These are phyloP conservation scores for Puffinus mauretanicus DNA, from an alignment of 2,113 vertebrate genomes.

Conservation along the genomic window DNA sequence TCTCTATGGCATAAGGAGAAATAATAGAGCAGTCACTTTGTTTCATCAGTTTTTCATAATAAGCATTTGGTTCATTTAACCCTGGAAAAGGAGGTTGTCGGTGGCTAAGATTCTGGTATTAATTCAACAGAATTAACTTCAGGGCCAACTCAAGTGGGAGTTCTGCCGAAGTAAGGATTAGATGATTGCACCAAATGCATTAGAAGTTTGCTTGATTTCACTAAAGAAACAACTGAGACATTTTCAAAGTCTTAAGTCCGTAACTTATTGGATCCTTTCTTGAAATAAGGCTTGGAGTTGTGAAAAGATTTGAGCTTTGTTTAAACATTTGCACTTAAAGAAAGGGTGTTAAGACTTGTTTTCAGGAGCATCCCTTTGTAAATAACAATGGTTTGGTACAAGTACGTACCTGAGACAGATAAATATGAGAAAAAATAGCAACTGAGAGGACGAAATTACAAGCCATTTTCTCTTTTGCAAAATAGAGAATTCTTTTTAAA, in stretches of 20 bases:
- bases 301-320: background rate
- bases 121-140: background rate
- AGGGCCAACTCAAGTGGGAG: background rate
- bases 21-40: background rate
- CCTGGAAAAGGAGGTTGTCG: background rate
- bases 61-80: background rate
- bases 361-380: background rate
- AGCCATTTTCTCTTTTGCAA: conserved; percentile 37
- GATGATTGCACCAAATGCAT: background rate
- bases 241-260: background rate
- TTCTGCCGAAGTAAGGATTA: background rate
- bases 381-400: background rate
- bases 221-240: background rate
- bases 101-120: background rate
- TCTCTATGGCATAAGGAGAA: background rate
- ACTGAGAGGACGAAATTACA: background rate
- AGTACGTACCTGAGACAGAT: background rate
- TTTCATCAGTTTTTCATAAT: background rate
- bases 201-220: background rate
- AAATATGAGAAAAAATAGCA: background rate
- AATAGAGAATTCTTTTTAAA: background rate
- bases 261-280: background rate
- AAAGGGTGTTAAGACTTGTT: background rate
- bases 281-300: background rate
- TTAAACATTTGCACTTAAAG: background rate